Evolutionary conservation across 1,140 invertebrate genomes (phyloP), one percentile per base, ranked within the genome.

Genomic region (Bicyclus anynana): DNA sequence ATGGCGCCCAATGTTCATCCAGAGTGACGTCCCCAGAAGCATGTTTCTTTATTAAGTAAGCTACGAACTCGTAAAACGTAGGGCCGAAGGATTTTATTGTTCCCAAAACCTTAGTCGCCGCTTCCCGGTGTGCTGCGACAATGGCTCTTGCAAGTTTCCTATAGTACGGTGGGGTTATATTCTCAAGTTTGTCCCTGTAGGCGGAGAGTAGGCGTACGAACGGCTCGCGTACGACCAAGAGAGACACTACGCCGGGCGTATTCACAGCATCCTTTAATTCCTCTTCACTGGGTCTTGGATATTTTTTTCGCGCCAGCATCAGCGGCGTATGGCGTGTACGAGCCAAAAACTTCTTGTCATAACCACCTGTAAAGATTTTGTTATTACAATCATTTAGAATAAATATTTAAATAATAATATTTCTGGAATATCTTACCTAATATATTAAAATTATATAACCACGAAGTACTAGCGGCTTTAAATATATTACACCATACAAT

Each of bases 161-260:
- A 71, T 94, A 94, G 70, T 91, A 93, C 2, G 92, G 93, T 64
- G 94, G 91, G 69, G 62, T 92, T 79, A 80, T 92, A 71, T 93
- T 91, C 75, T 95, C 93, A 52, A 98, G 90, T 89, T 98, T 98
- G 80, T 98, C 97, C 59, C 95, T 91, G 81, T 95, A 98, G 9
- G 97, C 96, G 1, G 96, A 97, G 13, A 98, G 77, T 1, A 98
- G 87, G 53, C 97, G 91, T 75, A 98, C 97, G 62, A 98, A 94
- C 0, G 97, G 97, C 89, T 98, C 95, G 16, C 97, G 90, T 0
- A 97, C 97, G 60, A 98, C 95, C 16, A 98, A 87, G 53, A 98
- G 93, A 51, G 93, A 93, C 47, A 94, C 77, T 0, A 91, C 89
- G 2, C 87, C 89, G 0, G 90, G 87, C 18, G 92, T 79, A 14